Evolutionary conservation across 2,113 vertebrate genomes (phyloP).

Genomic region (Tetrax tetrax): DNA sequence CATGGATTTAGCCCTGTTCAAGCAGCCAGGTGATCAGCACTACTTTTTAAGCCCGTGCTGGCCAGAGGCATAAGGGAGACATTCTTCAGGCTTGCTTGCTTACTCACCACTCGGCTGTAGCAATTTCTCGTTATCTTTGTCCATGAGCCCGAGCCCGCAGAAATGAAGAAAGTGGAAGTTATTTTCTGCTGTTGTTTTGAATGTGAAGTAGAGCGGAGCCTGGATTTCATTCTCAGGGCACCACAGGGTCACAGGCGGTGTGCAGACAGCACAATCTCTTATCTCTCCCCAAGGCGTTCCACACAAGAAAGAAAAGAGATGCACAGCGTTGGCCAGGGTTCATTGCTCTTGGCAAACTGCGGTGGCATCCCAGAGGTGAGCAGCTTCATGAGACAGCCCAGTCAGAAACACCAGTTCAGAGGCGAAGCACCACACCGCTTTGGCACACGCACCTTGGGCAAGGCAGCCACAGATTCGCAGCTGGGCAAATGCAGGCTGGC

Average conservation of each 20-base stretch:
- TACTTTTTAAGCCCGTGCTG: neutral
- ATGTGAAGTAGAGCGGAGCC: neutral
- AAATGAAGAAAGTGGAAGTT: constrained; percentile 21
- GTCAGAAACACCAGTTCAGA: neutral
- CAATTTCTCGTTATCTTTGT: neutral
- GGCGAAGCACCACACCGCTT: fast-evolving
- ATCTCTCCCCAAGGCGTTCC: neutral
- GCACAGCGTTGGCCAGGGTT: neutral
- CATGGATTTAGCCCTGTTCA: neutral
- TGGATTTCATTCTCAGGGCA: constrained; percentile 26
- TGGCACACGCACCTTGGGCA: neutral
- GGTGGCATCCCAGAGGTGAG: neutral
- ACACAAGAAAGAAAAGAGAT: neutral
- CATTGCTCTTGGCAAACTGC: constrained; percentile 25
- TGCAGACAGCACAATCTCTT: constrained; percentile 25
- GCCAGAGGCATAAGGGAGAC: neutral
- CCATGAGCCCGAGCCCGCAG: neutral
- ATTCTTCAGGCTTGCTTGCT: neutral
- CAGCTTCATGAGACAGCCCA: neutral
- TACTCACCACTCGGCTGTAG: neutral
- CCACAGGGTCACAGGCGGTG: neutral
- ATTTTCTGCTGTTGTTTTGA: constrained; percentile 60
- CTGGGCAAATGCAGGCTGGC: neutral
- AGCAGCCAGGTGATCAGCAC: neutral
- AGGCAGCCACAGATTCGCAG: neutral